Evolutionary conservation across 2,113 vertebrate species (phyloP), one percentile per base, ranked within the genome.

Genomic region (Pungitius pungitius): DNA sequence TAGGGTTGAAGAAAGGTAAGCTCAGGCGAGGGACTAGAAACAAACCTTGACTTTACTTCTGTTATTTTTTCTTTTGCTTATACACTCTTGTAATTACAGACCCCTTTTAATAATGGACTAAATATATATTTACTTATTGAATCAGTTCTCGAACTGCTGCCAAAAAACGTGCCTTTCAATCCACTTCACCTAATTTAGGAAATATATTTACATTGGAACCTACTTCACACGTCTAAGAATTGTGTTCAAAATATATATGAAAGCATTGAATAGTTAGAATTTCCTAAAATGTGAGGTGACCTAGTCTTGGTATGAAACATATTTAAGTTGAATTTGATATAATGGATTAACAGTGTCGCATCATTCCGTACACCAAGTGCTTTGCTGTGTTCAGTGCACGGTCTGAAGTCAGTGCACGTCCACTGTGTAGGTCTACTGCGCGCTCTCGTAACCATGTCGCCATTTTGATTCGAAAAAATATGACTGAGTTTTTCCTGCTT

Each of bases 391-490:
- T 64, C 63, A 55, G 27, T 22, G 78, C 54, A 35, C 33, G 33
- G 33, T 35, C 62, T 77, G 52, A 78, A 85, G 75, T 81, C 82
- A 2, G 22, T 30, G 87, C 87, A 11, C 90, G 87, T 64, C 3
- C 78, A 76, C 73, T 12, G 45, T 11, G 60, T 9, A 26, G 47
- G 8, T 78, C 81, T 57, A 1, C 24, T 71, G 89, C 87, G 85
- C 91, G 89, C 67, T 73, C 88, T 22, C 86, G 86, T 51, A 26
- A 56, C 78, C 73, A 73, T 83, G 87, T 91, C 93, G 93, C 93
- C 93, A 94, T 94, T 94, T 94, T 94, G 93, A 92, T 91, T 92
- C 82, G 85, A 92, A 93, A 90, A 30, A 92, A 92, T 89, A 93
- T 92, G 88, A 92, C 80, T 87, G 90, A 87, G 89, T 93, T 93